Evolutionary conservation across 1,140 invertebrate species (phyloP), one percentile per base, ranked within the genome.

Genomic region (Medauroidea extradentata): DNA sequence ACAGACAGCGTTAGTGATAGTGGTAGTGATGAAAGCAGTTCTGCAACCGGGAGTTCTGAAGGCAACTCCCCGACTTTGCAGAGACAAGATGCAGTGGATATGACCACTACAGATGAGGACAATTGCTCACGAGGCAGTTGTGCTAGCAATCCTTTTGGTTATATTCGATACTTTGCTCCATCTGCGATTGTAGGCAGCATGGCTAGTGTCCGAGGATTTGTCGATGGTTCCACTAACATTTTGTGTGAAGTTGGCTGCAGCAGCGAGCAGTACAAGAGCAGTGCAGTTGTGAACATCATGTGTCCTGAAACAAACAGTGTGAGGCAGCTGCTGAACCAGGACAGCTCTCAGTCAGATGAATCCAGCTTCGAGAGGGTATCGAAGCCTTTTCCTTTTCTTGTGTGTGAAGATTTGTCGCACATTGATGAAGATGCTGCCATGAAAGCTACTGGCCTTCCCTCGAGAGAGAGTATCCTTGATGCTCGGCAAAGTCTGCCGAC

Each of bases 391-490:
- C 72, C 75, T 0, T 83, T 79, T 54, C 78, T 78, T 68, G 84
- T 82, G 4, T 85, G 83, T 68, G 84, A 86, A 74, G 82, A 87
- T 75, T 69, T 87, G 60, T 75, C 81, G 8, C 81, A 80, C 65
- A 74, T 86, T 58, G 79, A 83, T 65, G 81, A 79, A 63, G 77
- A 77, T 71, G 78, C 39, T 4, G 11, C 25, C 13, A 24, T 42
- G 41, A 24, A 38, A 5, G 24, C 19, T 13, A 46, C 44, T 13
- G 18, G 24, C 18, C n/a, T 19, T 5, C 18, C 24, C 18, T 42
- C 27, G 23, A 42, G 21, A 2, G 19, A 53, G 13, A 34, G 29
- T 4, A 18, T 29, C 14, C 21, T n/a, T 38, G 38, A 24, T 25
- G 14, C 14, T 18, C 42, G 51, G 13, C 56, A 50, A 7, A 53